Evolutionary conservation across 2,888 invertebrate species (phyloP).

Genomic region (Campoplex nolae): DNA sequence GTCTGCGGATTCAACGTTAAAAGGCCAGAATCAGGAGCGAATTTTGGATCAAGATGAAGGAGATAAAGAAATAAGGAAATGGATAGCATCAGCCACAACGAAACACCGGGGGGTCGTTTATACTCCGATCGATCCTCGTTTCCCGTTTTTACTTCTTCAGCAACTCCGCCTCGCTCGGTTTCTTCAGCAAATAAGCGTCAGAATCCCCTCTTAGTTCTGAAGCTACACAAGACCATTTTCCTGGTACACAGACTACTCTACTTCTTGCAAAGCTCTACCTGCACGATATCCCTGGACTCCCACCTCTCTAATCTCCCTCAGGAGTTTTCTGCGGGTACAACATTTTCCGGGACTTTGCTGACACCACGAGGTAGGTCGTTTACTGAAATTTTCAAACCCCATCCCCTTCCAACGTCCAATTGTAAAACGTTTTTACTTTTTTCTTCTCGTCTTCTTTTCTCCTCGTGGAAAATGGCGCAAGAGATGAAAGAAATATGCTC

Average conservation of each 20-base stretch:
- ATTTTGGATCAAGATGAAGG: not conserved
- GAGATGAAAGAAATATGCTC: conserved; percentile 34
- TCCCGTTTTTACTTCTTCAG: conserved; percentile 52
- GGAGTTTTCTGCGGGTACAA: conserved; percentile 50
- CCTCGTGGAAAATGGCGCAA: not conserved
- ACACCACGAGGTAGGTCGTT: conserved; percentile 36
- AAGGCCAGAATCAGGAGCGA: not conserved
- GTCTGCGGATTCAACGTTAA: not conserved
- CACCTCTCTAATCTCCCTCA: conserved; percentile 16
- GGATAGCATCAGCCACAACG: conserved; percentile 46
- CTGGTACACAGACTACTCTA: conserved; percentile 3
- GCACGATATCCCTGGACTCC: conserved; percentile 54
- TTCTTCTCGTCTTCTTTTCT: not conserved
- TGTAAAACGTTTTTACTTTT: conserved; percentile 12
- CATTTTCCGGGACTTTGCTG: conserved; percentile 43
- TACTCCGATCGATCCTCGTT: conserved; percentile 61
- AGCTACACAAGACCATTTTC: conserved; percentile 19
- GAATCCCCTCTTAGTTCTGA: conserved; percentile 34
- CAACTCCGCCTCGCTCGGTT: conserved; percentile 34
- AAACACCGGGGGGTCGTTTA: conserved; percentile 30
- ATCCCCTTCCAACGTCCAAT: conserved; percentile 1
- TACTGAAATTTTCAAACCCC: conserved; percentile 49
- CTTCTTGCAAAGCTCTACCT: conserved; percentile 72
- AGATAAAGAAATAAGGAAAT: conserved; percentile 28
- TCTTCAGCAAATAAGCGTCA: conserved; percentile 62